Evolutionary conservation across 2,113 vertebrate genomes (phyloP).

Genomic region (Girardinichthys multiradiatus): DNA sequence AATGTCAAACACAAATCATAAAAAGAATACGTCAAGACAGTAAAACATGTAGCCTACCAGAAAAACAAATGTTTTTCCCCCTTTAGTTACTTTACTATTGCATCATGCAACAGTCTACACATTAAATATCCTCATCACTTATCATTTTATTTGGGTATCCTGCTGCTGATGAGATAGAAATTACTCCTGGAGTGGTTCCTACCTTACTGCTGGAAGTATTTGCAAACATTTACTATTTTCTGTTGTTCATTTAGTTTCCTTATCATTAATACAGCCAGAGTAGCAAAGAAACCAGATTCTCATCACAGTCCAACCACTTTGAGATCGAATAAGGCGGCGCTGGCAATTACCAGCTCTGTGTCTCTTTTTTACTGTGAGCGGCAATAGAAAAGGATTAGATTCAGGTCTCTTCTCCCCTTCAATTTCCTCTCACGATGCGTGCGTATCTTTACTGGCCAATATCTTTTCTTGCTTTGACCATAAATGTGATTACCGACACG

Average conservation of each 20-base stretch:
- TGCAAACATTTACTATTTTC: neutral
- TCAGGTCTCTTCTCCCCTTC: slow-evolving; percentile 39
- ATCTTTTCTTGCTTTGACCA: slow-evolving; percentile 73
- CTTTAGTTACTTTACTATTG: neutral
- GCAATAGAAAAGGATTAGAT: slow-evolving; percentile 68
- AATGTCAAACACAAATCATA: neutral
- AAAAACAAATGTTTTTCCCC: neutral
- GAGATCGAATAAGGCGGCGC: slow-evolving; percentile 41
- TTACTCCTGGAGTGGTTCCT: neutral
- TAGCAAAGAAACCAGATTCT: slow-evolving; percentile 31
- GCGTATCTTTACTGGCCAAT: slow-evolving; percentile 69
- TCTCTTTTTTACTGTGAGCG: slow-evolving; percentile 57
- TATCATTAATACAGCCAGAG: neutral
- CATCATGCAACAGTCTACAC: neutral
- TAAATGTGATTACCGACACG: slow-evolving; percentile 78
- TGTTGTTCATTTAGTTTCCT: neutral
- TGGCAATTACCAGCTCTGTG: slow-evolving; percentile 55
- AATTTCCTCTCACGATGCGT: slow-evolving; percentile 51
- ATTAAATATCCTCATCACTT: neutral
- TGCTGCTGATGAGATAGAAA: neutral
- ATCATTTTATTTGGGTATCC: neutral
- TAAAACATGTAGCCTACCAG: neutral
- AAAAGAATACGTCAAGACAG: neutral
- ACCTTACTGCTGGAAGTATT: neutral
- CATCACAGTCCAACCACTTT: slow-evolving; percentile 26